Evolutionary conservation across 2,888 invertebrate species (phyloP), one percentile per base, ranked within the genome.

Genomic region (Maniola hyperantus): DNA sequence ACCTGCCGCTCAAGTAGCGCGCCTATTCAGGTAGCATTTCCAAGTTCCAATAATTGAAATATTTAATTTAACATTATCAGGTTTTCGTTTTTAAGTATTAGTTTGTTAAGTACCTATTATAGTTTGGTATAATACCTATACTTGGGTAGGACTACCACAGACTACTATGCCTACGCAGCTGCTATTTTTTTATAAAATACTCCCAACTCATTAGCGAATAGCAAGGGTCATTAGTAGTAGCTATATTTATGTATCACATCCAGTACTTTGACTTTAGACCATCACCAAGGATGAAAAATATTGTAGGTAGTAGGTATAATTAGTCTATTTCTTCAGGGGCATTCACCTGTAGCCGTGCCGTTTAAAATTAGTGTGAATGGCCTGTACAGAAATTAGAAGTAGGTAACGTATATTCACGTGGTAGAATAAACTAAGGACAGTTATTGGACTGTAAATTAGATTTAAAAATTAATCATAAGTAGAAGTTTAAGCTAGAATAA

Each of bases 261-360:
- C 7, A 18, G 18, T 48, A 18, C 8, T 48, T 18, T 48, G 8
- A 48, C 15, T 15, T 18, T 48, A 8, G 18, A 18, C 18, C 15
- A 48, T 15, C 13, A 15, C 33, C 2, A 11, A 11, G 20, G 51
- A 33, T 54, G 15, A 36, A 55, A 55, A 36, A 10, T 13, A 42
- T 10, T 34, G 10, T 15, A 39, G 2, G 39, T 10, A 53, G 10
- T 15, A 39, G 2, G 39, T 39, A 11, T 39, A 36, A 55, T 36
- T 55, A 55, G 36, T 39, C 36, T 55, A 18, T 39, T 36, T 55
- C 15, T 36, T 18, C 36, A 18, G 36, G 36, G 36, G 15, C 55
- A 55, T 18, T 36, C 36, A 15, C 55, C 55, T 48, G 8, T 10
- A 15, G 7, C 5, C 1, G 36, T 36, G 53, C 10, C 5, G 15